Conservation (phyloP, 2,797 vertebrate species). For the Sebastiscus albofasciatus region DNA sequence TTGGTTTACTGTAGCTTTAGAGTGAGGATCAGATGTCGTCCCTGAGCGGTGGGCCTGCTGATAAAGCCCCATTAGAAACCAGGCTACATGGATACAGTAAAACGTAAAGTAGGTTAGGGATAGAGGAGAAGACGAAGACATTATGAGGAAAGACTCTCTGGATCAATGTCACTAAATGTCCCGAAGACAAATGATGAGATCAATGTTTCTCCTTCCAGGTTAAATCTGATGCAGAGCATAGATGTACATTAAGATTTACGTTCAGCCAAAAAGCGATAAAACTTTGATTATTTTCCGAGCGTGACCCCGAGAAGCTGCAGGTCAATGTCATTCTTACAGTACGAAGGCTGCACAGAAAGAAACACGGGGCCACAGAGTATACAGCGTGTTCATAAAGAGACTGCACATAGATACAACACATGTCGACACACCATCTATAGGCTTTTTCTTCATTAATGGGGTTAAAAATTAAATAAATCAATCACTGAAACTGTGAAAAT, state of each 20-base stretch:
- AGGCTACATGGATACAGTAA: slow-evolving; percentile 20
- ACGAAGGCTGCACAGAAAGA: neutral
- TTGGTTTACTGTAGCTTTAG: slow-evolving; percentile 3
- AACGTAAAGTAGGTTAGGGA: slow-evolving; percentile 34
- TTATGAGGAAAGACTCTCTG: slow-evolving; percentile 21
- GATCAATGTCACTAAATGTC: slow-evolving; percentile 64
- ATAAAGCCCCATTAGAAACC: slow-evolving; percentile 50
- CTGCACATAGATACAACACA: neutral
- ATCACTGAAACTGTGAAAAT: neutral
- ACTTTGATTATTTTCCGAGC: slow-evolving; percentile 29
- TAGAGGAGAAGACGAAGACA: slow-evolving; percentile 32
- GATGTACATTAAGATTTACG: slow-evolving; percentile 50
- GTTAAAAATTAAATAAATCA: neutral
- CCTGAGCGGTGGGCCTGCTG: slow-evolving; percentile 24
- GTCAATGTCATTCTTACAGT: slow-evolving; percentile 52
- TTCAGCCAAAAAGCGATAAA: slow-evolving; percentile 20
- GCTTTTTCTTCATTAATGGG: neutral
- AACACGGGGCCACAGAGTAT: neutral
- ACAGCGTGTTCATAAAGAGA: neutral
- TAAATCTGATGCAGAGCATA: slow-evolving; percentile 41
- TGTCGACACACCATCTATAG: fast-evolving
- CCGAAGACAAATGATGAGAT: slow-evolving; percentile 48
- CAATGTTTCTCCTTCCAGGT: slow-evolving; percentile 42
- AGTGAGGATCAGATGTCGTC: slow-evolving; percentile 58
- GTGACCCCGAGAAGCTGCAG: slow-evolving; percentile 33